phyloP scores from a whole-genome alignment of 2,797 vertebrate genomes.

The Pristis pectinata region DNA sequence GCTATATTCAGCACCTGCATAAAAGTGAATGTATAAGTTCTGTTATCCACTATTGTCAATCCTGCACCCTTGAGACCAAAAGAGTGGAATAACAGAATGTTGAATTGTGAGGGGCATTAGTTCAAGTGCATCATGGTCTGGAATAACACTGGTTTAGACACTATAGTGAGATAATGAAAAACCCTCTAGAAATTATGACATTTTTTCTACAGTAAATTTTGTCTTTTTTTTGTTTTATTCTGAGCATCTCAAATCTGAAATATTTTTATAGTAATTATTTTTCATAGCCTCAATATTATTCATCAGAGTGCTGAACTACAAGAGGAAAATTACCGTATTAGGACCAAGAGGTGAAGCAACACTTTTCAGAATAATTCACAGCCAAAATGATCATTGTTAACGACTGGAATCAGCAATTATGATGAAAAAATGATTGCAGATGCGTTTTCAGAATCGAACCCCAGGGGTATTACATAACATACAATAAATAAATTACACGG shows the following conservation, averaged over 20 bases:
- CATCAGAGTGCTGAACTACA: constrained; percentile 35
- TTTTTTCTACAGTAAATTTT: constrained; percentile 36
- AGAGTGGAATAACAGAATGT: constrained; percentile 25
- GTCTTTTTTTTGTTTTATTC: constrained; percentile 27
- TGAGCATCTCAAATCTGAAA: constrained; percentile 26
- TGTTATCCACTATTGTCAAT: constrained; percentile 32
- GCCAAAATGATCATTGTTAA: constrained; percentile 36
- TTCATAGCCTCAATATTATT: constrained; percentile 38
- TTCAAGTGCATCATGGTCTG: constrained; percentile 31
- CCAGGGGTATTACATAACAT: constrained; percentile 33
- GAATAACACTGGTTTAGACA: constrained; percentile 35
- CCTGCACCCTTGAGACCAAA: constrained; percentile 31
- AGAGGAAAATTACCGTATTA: constrained; percentile 37
- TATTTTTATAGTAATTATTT: constrained; percentile 36
- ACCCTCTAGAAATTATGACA: constrained; percentile 36
- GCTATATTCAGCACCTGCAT: constrained; percentile 11
- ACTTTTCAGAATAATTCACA: constrained; percentile 37
- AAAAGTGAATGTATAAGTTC: constrained; percentile 27
- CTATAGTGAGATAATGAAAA: constrained; percentile 36
- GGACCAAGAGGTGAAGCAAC: constrained; percentile 38
- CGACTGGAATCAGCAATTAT: constrained; percentile 36
- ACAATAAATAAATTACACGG: constrained; percentile 35
- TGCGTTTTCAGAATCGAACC: constrained; percentile 34
- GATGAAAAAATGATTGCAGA: constrained; percentile 38
- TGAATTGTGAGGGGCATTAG: constrained; percentile 32